Evolutionary conservation across 2,797 vertebrate species (phyloP).

Genomic region (Champsocephalus gunnari): DNA sequence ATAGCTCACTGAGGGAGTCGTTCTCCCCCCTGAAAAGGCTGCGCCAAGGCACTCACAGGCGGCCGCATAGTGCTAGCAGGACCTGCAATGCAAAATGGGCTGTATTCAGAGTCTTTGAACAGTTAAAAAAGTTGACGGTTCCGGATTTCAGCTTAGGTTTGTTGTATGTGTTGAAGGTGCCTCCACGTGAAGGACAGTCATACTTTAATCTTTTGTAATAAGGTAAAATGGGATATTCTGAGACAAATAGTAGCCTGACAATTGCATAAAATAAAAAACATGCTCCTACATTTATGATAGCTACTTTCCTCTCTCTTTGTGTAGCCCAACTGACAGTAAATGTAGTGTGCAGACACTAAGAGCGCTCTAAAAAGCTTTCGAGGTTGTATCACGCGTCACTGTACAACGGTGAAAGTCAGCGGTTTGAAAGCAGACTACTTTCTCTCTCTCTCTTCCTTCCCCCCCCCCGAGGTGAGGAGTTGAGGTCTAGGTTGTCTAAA

Average conservation of each 20-base stretch:
- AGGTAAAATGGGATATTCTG: slow-evolving; percentile 27
- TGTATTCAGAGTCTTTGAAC: slow-evolving; percentile 61
- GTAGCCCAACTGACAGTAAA: slow-evolving; percentile 46
- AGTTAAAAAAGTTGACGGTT: slow-evolving; percentile 48
- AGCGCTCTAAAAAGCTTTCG: slow-evolving; percentile 61
- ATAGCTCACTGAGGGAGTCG: slow-evolving; percentile 38
- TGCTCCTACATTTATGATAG: slow-evolving; percentile 35
- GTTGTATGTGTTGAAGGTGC: slow-evolving; percentile 23
- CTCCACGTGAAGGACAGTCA: slow-evolving; percentile 26
- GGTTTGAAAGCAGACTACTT: slow-evolving; percentile 65
- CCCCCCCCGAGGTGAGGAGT: slow-evolving; percentile 47
- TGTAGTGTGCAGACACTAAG: slow-evolving; percentile 35
- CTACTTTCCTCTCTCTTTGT: slow-evolving; percentile 25
- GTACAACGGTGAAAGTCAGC: slow-evolving; percentile 54
- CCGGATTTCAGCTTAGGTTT: slow-evolving; percentile 37
- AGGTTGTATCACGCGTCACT: slow-evolving; percentile 59
- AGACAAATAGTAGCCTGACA: slow-evolving; percentile 31
- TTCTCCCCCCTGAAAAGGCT: slow-evolving; percentile 49
- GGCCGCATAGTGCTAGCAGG: slow-evolving; percentile 40
- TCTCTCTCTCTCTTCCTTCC: too few species aligned
- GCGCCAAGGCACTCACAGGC: slow-evolving; percentile 34
- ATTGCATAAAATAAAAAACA: slow-evolving; percentile 6
- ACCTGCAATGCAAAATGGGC: slow-evolving; percentile 48
- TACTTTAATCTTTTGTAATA: slow-evolving; percentile 16
- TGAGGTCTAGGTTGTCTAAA: slow-evolving; percentile 47